A percentile compares a stretch with the other conserved stretches of the same genome.
These are phyloP conservation scores for Oxyruncus cristatus DNA, from an alignment of 2,113 vertebrate genomes.

Conservation along the genomic window DNA sequence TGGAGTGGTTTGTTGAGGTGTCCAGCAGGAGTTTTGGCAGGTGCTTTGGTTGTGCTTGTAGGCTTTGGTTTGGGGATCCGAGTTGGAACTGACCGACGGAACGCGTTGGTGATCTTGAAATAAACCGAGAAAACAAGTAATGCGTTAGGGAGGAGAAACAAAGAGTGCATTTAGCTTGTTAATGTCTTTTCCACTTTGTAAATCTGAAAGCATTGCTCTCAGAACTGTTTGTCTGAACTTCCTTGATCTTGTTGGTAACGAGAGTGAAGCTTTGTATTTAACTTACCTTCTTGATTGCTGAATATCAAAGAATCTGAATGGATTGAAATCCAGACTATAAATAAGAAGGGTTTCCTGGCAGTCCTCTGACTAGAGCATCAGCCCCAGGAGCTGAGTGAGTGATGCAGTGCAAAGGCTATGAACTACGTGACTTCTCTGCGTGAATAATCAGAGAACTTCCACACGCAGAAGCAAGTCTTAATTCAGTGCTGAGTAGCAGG, in stretches of 20 bases:
- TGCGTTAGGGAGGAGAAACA: neutral
- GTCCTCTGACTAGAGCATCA: neutral
- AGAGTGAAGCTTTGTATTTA: neutral
- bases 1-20: slow-evolving; percentile 53
- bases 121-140: slow-evolving; percentile 17
- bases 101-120: slow-evolving; percentile 82
- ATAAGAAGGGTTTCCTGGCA: neutral
- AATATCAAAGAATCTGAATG: neutral
- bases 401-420: neutral
- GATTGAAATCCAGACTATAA: neutral
- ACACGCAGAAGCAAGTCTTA: neutral
- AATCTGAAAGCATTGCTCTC: neutral
- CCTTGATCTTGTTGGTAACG: neutral
- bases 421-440: neutral
- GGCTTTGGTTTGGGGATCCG: slow-evolving; percentile 88
- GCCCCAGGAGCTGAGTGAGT: neutral
- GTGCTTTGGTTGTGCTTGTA: slow-evolving; percentile 68
- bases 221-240: neutral
- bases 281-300: neutral
- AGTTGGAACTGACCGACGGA: slow-evolving; percentile 79
- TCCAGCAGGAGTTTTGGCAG: slow-evolving; percentile 26
- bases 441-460: neutral
- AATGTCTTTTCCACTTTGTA: neutral
- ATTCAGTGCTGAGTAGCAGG: neutral
- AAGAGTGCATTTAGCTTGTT: neutral